phyloP scores from a whole-genome alignment of 2,113 vertebrate species.

The Perca flavescens region DNA sequence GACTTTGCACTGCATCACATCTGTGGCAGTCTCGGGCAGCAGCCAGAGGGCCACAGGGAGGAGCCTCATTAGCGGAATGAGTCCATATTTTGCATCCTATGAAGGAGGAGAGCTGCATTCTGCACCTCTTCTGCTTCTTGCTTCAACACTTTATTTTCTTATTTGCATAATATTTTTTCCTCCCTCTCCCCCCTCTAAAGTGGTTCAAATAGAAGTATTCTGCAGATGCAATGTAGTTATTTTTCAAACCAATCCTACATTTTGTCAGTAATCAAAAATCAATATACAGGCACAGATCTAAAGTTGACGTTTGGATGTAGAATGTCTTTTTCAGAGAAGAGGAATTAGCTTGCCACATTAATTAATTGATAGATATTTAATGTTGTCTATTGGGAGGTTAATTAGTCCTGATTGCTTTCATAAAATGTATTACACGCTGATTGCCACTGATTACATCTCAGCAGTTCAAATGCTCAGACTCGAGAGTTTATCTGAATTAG shows the following conservation, averaged over 20 bases:
- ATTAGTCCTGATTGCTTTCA: conserved; percentile 43
- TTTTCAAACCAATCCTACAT: conserved; percentile 2
- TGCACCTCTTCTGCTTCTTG: conserved; percentile 1
- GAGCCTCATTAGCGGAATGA: conserved; percentile 43
- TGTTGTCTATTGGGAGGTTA: conserved; percentile 16
- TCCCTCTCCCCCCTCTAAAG: not conserved
- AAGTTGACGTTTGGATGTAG: not conserved
- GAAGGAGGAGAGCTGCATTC: not conserved
- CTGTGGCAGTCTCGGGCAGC: conserved; percentile 8
- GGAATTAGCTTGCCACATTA: not conserved
- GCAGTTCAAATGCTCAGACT: not conserved
- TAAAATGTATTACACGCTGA: conserved; percentile 1
- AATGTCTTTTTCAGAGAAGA: conserved; percentile 5
- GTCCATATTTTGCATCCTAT: conserved; percentile 24
- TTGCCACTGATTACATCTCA: conserved; percentile 12
- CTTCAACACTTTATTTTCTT: conserved; percentile 11
- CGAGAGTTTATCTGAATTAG: not conserved
- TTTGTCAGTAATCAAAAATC: not conserved
- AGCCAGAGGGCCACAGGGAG: conserved; percentile 38
- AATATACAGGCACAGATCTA: not conserved
- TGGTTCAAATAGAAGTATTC: conserved; percentile 21
- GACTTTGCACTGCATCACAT: conserved; percentile 17
- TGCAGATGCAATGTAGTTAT: not conserved
- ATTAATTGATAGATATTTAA: conserved; percentile 39
- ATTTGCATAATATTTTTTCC: conserved; percentile 14